Conservation (phyloP, 2,113 vertebrate genomes). For the Aldabrachelys gigantea region DNA sequence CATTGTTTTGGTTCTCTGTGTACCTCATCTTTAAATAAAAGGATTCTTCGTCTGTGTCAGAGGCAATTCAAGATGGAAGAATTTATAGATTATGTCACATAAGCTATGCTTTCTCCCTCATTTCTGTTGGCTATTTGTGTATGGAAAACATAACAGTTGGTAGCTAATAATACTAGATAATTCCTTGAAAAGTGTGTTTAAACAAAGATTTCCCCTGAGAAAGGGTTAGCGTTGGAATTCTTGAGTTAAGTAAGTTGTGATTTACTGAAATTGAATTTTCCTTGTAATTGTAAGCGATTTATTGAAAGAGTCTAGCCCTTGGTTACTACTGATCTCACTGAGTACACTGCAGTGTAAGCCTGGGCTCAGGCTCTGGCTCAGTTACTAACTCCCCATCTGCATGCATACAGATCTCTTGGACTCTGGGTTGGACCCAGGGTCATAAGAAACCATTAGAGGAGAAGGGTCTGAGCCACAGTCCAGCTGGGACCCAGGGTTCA, state of each 20-base stretch:
- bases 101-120: background rate
- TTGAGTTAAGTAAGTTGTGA: background rate
- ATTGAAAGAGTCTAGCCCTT: background rate
- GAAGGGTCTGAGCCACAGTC: background rate
- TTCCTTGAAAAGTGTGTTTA: background rate
- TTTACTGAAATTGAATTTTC: background rate
- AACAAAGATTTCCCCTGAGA: background rate
- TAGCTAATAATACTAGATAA: background rate
- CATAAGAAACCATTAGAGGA: background rate
- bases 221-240: background rate
- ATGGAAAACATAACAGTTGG: background rate
- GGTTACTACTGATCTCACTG: background rate
- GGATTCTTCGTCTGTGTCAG: background rate
- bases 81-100: background rate
- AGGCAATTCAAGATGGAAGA: background rate
- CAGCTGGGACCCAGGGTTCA: background rate
- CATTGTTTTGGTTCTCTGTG: background rate
- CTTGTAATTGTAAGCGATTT: background rate
- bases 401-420: background rate
- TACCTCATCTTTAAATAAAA: conserved; percentile 6
- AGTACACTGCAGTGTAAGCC: background rate
- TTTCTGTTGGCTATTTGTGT: background rate
- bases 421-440: background rate
- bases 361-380: background rate
- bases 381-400: background rate